Evolutionary conservation across 2,113 vertebrate species (phyloP).

Genomic region (Salvator merianae): DNA sequence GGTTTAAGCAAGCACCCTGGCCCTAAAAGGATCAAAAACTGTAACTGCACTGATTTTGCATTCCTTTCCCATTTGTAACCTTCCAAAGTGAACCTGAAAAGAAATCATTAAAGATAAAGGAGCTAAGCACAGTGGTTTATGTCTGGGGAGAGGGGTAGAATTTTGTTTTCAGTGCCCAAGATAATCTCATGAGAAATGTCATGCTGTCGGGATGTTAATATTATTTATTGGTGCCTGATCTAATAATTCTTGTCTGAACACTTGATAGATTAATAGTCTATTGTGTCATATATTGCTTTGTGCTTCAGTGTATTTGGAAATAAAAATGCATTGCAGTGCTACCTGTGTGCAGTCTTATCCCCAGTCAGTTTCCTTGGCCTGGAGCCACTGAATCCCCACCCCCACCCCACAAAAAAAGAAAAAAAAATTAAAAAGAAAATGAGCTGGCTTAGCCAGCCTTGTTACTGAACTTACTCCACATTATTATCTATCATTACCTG

Average conservation of each 20-base stretch:
- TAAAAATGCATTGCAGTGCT: neutral
- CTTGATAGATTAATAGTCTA: neutral
- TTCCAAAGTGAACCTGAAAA: too few relatives aligned
- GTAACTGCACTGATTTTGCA: too few relatives aligned
- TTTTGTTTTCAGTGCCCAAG: too few relatives aligned
- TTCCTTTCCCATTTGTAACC: too few relatives aligned
- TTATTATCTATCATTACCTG: slow-evolving; percentile 6
- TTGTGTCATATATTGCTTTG: neutral
- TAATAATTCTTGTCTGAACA: neutral
- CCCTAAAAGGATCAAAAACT: too few relatives aligned
- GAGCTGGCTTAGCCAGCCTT: neutral
- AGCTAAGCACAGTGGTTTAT: too few relatives aligned
- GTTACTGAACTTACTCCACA: neutral
- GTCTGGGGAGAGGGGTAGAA: too few relatives aligned
- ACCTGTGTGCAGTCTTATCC: neutral
- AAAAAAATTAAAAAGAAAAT: neutral
- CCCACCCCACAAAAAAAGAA: neutral
- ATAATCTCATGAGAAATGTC: neutral
- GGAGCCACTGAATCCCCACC: neutral
- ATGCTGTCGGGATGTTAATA: neutral
- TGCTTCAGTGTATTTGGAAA: neutral
- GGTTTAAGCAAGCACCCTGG: too few relatives aligned
- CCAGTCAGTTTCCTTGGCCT: neutral
- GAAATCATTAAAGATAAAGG: too few relatives aligned
- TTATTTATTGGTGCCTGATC: neutral